Evolutionary conservation across 2,113 vertebrate species (phyloP).

Genomic region (Spea bombifrons): DNA sequence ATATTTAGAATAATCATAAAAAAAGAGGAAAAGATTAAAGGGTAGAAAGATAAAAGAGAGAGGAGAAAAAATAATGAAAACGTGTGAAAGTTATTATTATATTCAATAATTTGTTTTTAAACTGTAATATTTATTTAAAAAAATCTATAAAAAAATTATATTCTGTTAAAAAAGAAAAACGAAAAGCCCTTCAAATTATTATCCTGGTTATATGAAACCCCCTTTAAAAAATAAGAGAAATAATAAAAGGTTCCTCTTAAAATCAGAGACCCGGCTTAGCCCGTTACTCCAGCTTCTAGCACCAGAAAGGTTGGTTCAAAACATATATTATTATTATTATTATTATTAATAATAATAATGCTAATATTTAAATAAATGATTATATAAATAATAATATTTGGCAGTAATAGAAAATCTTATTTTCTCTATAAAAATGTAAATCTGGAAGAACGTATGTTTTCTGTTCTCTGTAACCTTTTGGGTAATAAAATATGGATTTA

Average conservation of each 20-base stretch:
- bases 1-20: no score
- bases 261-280: no score
- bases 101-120: no score
- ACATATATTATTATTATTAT: background rate
- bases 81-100: no score
- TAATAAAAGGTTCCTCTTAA: no score
- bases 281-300: background rate
- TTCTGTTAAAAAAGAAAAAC: background rate
- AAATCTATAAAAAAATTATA: background rate
- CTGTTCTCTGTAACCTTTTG: no score
- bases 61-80: no score
- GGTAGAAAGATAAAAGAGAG: no score
- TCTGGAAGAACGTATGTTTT: background rate
- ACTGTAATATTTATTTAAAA: background rate
- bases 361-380: background rate
- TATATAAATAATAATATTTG: background rate
- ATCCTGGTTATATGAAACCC: background rate
- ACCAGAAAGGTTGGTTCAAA: background rate
- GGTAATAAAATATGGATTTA: no score
- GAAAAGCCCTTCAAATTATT: background rate
- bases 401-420: background rate
- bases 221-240: no score
- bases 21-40: no score
- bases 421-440: background rate
- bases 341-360: background rate